phyloP scores from a whole-genome alignment of 2,113 vertebrate genomes.

The Talpa occidentalis region DNA sequence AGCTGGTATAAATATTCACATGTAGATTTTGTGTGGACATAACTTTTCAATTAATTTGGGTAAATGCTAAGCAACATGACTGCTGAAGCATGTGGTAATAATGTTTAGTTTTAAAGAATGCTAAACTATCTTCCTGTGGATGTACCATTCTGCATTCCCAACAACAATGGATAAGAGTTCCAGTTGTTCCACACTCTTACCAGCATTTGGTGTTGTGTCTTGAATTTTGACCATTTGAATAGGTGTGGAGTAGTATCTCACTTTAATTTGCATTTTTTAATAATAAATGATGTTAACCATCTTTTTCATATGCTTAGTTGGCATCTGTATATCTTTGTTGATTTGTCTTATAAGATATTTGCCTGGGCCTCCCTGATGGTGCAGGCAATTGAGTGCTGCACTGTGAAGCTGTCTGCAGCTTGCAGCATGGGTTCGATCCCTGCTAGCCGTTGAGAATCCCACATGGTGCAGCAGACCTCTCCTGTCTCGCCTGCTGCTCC shows the following conservation, averaged over 20 bases:
- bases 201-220: neutral
- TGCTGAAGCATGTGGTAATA: neutral
- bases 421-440: too few relatives aligned
- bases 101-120: neutral
- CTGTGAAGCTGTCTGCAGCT: too few relatives aligned
- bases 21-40: too few relatives aligned
- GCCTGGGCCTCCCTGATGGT: too few relatives aligned
- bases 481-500: too few relatives aligned
- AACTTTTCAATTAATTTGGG: neutral
- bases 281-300: neutral
- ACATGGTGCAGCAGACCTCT: too few relatives aligned
- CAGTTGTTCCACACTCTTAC: neutral
- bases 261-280: neutral
- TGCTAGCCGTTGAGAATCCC: too few relatives aligned
- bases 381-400: too few relatives aligned
- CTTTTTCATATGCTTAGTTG: neutral
- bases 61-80: neutral
- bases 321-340: neutral
- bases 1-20: neutral
- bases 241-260: neutral
- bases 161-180: neutral
- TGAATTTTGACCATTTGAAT: neutral
- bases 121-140: neutral
- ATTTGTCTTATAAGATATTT: neutral
- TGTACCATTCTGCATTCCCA: neutral